These are phyloP conservation scores for Brotula barbata DNA, from an alignment of 2,797 vertebrate genomes.

Conservation along the genomic window DNA sequence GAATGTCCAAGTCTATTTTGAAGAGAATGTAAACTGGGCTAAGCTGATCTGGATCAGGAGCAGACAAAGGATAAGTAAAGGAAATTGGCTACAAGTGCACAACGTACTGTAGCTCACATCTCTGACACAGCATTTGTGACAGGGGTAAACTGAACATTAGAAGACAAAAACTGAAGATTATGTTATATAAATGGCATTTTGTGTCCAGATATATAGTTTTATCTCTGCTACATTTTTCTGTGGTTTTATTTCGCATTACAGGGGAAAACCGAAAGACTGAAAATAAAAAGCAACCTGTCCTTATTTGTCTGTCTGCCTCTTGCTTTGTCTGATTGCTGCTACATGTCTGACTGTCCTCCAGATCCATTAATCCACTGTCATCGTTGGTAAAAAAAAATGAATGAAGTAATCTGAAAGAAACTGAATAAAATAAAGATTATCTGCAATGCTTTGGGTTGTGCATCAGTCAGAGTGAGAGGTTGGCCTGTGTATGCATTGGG, in stretches of 20 bases:
- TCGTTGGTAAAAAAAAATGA: not conserved
- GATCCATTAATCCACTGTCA: conserved; percentile 7
- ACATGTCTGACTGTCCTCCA: not conserved
- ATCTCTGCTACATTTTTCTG: not conserved
- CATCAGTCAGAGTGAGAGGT: conserved; percentile 12
- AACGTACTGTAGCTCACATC: too few species aligned
- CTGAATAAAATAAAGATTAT: too few species aligned
- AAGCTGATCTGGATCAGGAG: too few species aligned
- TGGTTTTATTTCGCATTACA: too few species aligned
- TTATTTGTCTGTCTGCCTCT: conserved; percentile 1
- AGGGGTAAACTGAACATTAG: not conserved
- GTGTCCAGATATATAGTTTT: not conserved
- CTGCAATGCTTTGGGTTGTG: conserved; percentile 2
- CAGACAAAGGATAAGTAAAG: too few species aligned
- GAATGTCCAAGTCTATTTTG: too few species aligned
- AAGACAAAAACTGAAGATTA: not conserved
- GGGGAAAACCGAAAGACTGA: too few species aligned
- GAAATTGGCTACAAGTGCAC: too few species aligned
- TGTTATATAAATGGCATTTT: not conserved
- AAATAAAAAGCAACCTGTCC: not conserved
- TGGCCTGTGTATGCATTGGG: conserved; percentile 22
- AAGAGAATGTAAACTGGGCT: too few species aligned
- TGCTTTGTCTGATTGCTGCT: conserved; percentile 4
- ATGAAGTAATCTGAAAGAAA: not conserved
- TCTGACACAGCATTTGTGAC: too few species aligned